phyloP scores from a whole-genome alignment of 2,888 invertebrate species.

The Protophormia terraenovae region DNA sequence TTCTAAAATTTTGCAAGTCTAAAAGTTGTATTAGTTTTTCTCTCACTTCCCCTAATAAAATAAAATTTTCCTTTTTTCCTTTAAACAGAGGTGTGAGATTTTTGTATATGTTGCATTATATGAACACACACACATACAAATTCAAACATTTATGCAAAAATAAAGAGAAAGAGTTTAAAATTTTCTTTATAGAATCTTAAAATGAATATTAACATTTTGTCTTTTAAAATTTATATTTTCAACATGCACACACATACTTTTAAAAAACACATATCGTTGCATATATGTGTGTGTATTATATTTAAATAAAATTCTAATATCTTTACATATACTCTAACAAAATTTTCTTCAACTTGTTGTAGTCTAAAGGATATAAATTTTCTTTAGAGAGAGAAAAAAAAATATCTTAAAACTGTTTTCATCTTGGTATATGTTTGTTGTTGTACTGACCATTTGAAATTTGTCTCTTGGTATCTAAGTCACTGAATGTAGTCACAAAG shows the following conservation, averaged over 20 bases:
- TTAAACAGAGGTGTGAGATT: constrained; percentile 15
- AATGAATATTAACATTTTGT: constrained; percentile 64
- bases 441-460: constrained; percentile 7
- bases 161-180: constrained; percentile 19
- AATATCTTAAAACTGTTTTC: not conserved
- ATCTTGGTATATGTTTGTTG: not conserved
- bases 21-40: constrained; percentile 9
- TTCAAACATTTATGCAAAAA: not conserved
- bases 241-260: not conserved
- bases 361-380: constrained; percentile 4
- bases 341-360: not conserved
- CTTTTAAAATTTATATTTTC: constrained; percentile 38
- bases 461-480: not conserved
- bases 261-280: not conserved
- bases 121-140: not conserved
- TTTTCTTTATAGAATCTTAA: constrained; percentile 46
- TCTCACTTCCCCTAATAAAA: not conserved
- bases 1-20: constrained; percentile 30
- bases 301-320: not conserved
- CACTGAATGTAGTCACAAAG: no score
- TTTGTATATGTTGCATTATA: not conserved
- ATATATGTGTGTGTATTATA: not conserved
- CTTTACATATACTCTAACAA: not conserved
- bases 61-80: constrained; percentile 19
- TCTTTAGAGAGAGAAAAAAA: not conserved